phyloP scores from a whole-genome alignment of 2,797 vertebrate species.

The Octomys mimax region DNA sequence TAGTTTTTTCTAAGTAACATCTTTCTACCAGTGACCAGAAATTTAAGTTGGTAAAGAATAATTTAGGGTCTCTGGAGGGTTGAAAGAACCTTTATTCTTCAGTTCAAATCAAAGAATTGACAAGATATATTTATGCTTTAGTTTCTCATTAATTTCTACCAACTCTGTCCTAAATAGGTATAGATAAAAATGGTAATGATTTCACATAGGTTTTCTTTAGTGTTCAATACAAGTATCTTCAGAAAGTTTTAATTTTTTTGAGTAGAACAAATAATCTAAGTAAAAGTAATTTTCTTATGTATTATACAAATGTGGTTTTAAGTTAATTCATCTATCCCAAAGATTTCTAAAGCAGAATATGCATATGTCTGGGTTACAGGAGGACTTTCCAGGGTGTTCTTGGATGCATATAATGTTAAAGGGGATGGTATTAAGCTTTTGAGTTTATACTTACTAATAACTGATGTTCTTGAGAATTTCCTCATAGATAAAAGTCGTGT shows the following conservation, averaged over 20 bases:
- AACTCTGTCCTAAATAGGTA: neutral
- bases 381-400: neutral
- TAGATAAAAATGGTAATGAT: neutral
- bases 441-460: constrained; percentile 24
- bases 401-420: neutral
- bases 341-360: constrained; percentile 34
- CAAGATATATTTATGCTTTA: neutral
- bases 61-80: neutral
- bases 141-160: neutral
- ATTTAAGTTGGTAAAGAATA: neutral
- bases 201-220: neutral
- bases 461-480: constrained; percentile 10
- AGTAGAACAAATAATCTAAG: neutral
- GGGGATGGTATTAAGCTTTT: neutral
- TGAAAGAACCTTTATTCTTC: constrained; percentile 13
- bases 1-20: neutral
- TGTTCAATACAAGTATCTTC: constrained; percentile 31
- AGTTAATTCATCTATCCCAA: neutral
- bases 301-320: neutral
- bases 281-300: neutral
- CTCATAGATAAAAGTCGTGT: neutral
- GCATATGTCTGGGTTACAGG: neutral
- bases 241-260: neutral
- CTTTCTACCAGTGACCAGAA: neutral
- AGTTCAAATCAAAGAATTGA: neutral